phyloP scores from a whole-genome alignment of 2,888 invertebrate species.

The Coenonympha glycerion region DNA sequence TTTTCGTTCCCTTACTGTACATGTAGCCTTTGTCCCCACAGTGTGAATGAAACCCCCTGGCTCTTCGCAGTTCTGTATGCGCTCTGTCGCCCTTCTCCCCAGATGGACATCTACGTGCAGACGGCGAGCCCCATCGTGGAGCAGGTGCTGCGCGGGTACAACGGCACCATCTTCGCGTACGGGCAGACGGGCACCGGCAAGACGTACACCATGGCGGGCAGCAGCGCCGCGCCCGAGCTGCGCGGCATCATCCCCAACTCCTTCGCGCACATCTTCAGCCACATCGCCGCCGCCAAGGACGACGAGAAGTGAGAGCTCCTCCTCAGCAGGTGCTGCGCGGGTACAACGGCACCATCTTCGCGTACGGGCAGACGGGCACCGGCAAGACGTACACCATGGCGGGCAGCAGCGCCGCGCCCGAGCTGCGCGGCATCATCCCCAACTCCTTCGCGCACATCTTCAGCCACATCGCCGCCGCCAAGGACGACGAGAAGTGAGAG shows the following conservation, averaged over 20 bases:
- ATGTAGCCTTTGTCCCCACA: no score
- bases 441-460: constrained; percentile 99
- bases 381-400: constrained; percentile 99
- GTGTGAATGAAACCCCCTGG: no score
- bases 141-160: constrained; percentile 96
- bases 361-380: constrained; percentile 97
- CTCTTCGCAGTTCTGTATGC: no score
- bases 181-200: constrained; percentile 98
- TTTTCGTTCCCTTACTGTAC: no score
- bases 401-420: constrained; percentile 89
- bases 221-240: constrained; percentile 88
- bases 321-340: constrained; percentile 78
- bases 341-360: constrained; percentile 95
- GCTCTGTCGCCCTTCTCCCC: no score
- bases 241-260: constrained; percentile 99
- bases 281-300: constrained; percentile 94
- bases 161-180: constrained; percentile 94
- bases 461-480: constrained; percentile 96
- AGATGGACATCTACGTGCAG: constrained; percentile 96
- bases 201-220: constrained; percentile 98
- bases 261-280: constrained; percentile 98
- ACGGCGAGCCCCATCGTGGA: constrained; percentile 98
- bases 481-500: constrained; percentile 62
- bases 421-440: constrained; percentile 96
- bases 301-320: constrained; percentile 82